Evolutionary conservation across 2,797 vertebrate genomes (phyloP).

Genomic region (Fistularia tabacaria): DNA sequence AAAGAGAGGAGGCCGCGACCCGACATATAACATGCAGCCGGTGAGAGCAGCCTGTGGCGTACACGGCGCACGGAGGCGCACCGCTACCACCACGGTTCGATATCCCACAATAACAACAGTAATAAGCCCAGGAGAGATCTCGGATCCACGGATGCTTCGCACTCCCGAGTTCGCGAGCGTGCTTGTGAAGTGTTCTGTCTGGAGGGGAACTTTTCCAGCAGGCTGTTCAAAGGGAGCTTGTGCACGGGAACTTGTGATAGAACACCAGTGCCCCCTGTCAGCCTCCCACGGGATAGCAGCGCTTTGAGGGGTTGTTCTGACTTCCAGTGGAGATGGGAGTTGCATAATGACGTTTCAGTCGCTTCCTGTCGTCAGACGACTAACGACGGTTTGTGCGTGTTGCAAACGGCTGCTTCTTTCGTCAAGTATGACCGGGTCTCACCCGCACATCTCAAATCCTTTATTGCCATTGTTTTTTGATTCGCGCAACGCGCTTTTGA

Average conservation of each 20-base stretch:
- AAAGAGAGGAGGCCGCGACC: too few relatives aligned
- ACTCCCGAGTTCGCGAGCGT: not conserved
- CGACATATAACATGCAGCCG: too few relatives aligned
- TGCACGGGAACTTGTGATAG: constrained; percentile 33
- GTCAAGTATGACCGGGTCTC: too few relatives aligned
- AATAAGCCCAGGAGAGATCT: not conserved
- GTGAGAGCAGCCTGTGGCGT: too few relatives aligned
- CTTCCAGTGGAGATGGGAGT: not conserved
- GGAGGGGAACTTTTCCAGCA: not conserved
- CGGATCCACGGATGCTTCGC: not conserved
- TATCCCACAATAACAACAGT: not conserved
- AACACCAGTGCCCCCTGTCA: constrained; percentile 75
- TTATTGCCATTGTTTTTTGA: too few relatives aligned
- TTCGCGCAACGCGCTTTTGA: too few relatives aligned
- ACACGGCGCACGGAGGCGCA: too few relatives aligned
- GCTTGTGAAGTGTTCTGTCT: constrained; percentile 9
- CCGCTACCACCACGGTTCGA: not conserved
- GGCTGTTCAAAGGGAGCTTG: constrained; percentile 11
- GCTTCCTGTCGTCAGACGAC: too few relatives aligned
- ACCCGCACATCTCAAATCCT: too few relatives aligned
- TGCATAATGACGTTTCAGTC: not conserved
- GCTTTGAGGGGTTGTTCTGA: not conserved
- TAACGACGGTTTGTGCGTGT: too few relatives aligned
- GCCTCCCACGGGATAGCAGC: constrained; percentile 32
- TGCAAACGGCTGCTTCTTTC: too few relatives aligned